Base-by-base conservation (phyloP, 2,113 vertebrate species). In the Rhipidura dahli region DNA sequence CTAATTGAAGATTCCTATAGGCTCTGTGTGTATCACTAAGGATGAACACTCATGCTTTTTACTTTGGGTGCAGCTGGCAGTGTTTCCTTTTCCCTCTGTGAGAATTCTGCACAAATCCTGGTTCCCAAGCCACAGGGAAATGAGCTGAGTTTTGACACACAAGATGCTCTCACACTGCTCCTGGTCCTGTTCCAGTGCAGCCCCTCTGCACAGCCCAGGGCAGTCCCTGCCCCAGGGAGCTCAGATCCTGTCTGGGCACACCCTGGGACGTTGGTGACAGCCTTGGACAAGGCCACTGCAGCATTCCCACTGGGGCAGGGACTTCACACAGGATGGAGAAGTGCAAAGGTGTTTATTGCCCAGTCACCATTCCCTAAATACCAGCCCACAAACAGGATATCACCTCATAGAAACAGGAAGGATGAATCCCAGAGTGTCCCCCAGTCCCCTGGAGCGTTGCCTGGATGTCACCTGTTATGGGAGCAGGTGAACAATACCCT, bases 91-190 rank as follows among this genome's bases (percentile, higher is more conserved):
- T 50, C 28, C 18, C 53, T 27, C 49, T 56, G 24, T 5, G 51
- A 40, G 23, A 30, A 39, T 56, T 57, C 45, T 49, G 24, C 59
- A 77, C 20, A 84, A 69, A 66, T 18, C 50, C 31, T 44, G 26
- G 7, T 53, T 69, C 44, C 35, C 61, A 40, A 63, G 54, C 9
- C 35, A 14, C 3, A 1, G 2, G 33, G 50, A 64, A 30, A 60
- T 6, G 45, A 76, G 7, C 15, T 0, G 0, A 42, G 44, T 31
- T 61, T 22, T 44, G 24, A 9, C 9, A 53, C 9, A 0, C 0
- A 3, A 70, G 33, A 37, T 49, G 14, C 42, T 14, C 33, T 65
- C 44, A 42, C 59, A 4, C 33, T 35, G 35, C 15, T 4, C 72
- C 11, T 9, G 7, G 51, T 14, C 27, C 6, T 6, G 4, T 28